phyloP scores from a whole-genome alignment of 1,140 invertebrate genomes.

The Drosophila lacteicornis region DNA sequence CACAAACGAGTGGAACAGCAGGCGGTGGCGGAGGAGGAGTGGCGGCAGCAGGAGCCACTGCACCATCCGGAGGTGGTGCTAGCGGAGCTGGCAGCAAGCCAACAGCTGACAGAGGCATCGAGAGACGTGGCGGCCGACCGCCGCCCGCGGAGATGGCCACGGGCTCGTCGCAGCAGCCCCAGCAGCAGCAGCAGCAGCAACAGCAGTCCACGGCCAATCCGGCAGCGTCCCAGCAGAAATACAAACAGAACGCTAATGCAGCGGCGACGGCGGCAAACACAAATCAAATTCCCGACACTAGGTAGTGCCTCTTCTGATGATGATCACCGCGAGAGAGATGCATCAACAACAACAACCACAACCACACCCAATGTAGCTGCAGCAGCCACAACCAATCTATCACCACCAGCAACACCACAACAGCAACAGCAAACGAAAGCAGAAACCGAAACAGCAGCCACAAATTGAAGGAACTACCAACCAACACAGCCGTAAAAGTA shows the following conservation, averaged over 20 bases:
- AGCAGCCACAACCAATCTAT: conserved; percentile 56
- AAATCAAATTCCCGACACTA: conserved; percentile 85
- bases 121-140: conserved; percentile 70
- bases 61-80: conserved; percentile 29
- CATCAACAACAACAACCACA: conserved; percentile 28
- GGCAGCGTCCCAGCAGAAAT: conserved; percentile 69
- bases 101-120: conserved; percentile 80
- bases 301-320: conserved; percentile 81
- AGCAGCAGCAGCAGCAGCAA: conserved; percentile 64
- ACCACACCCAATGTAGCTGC: conserved; percentile 62
- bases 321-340: conserved; percentile 42
- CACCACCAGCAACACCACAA: conserved; percentile 51
- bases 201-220: conserved; percentile 52
- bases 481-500: conserved; percentile 63
- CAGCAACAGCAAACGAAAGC: conserved; percentile 40
- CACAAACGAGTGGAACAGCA: conserved; percentile 63
- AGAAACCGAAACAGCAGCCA: conserved; percentile 40
- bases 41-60: conserved; percentile 47
- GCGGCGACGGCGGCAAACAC: conserved; percentile 71
- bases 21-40: conserved; percentile 27
- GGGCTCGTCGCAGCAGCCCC: conserved; percentile 65
- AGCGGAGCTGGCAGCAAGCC: conserved; percentile 67
- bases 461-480: conserved; percentile 50
- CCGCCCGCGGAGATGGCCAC: conserved; percentile 73
- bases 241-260: conserved; percentile 72